A percentile compares a stretch with the other conserved stretches of the same genome.
Evolutionary conservation across 2,113 vertebrate genomes (phyloP).

Genomic region (Nipponia nippon): DNA sequence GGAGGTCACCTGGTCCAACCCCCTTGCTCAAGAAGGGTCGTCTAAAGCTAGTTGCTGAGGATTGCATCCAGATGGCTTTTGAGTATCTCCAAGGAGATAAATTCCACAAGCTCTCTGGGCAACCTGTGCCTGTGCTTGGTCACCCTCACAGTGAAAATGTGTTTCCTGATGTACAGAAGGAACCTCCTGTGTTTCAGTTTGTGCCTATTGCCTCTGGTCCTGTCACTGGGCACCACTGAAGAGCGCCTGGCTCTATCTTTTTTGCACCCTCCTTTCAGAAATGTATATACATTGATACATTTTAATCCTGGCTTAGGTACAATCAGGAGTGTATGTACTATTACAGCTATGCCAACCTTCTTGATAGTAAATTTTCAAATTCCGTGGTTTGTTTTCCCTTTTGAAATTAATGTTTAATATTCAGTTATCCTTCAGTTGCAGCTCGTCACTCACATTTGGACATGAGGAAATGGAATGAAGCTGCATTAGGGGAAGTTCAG

Average conservation of each 20-base stretch:
- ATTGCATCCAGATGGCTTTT: not conserved
- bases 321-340: not conserved
- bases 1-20: not conserved
- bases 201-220: not conserved
- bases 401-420: not conserved
- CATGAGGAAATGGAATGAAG: not conserved
- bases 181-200: not conserved
- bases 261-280: not conserved
- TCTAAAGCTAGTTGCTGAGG: accelerated
- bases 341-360: not conserved
- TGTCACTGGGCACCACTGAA: not conserved
- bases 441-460: not conserved
- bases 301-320: not conserved
- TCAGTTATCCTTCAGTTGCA: not conserved
- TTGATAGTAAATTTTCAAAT: not conserved
- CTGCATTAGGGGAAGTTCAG: not conserved
- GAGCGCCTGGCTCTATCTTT: not conserved
- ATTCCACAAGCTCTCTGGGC: not conserved
- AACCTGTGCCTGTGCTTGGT: not conserved
- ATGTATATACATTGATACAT: not conserved
- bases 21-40: accelerated
- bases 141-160: accelerated
- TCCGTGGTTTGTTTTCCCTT: not conserved
- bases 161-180: not conserved
- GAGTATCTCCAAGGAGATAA: not conserved